Conservation (phyloP, 2,888 invertebrate genomes). For the Carabus problematicus region DNA sequence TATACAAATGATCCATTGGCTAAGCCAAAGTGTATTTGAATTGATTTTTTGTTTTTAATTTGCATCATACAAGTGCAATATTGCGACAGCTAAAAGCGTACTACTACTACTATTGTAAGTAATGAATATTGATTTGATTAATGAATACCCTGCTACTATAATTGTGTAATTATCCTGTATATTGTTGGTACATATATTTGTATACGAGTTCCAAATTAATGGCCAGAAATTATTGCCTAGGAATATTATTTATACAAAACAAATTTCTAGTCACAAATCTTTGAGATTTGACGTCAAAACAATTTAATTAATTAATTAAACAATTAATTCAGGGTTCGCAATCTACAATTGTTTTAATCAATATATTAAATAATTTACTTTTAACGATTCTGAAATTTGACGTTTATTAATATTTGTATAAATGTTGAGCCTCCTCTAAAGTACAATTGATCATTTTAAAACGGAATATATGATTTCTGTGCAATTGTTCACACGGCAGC, state of each 20-base stretch:
- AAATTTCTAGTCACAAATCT: conserved; percentile 41
- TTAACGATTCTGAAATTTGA: too few species aligned
- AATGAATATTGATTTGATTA: too few species aligned
- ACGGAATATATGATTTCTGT: too few species aligned
- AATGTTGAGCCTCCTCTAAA: too few species aligned
- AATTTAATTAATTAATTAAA: conserved; percentile 5
- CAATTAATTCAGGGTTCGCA: too few species aligned
- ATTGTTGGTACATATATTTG: conserved; percentile 24
- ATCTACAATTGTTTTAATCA: too few species aligned
- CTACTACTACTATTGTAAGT: conserved; percentile 22
- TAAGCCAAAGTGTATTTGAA: conserved; percentile 17
- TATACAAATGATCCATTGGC: conserved; percentile 36
- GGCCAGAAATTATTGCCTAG: conserved; percentile 26
- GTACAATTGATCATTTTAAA: too few species aligned
- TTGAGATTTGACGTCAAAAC: conserved; percentile 36
- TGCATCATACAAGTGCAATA: conserved; percentile 35
- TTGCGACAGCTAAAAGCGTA: conserved; percentile 36
- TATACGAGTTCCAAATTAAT: conserved; percentile 27
- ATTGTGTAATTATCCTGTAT: not conserved
- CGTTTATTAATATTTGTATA: too few species aligned
- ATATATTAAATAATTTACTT: too few species aligned
- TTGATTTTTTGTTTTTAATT: conserved; percentile 3
- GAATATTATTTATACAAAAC: conserved; percentile 19
- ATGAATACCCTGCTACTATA: too few species aligned
- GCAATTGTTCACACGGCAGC: too few species aligned